A percentile compares a stretch with the other conserved stretches of the same genome.
Evolutionary conservation across 2,113 vertebrate species (phyloP).

Genomic region (Myodes glareolus): DNA sequence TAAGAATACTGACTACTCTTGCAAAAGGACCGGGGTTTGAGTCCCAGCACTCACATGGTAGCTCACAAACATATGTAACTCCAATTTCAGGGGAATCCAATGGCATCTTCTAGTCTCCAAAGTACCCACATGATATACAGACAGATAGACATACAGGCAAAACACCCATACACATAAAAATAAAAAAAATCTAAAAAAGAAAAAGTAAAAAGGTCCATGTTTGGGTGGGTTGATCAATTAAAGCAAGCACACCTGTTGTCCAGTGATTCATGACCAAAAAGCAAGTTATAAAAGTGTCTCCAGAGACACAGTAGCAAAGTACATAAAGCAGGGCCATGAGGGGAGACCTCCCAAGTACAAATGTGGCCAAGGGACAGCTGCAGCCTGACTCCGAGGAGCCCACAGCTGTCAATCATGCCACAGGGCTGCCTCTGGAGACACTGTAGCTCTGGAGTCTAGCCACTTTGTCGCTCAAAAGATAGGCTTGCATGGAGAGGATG

Average conservation of each 20-base stretch:
- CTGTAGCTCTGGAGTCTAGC: neutral
- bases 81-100: neutral
- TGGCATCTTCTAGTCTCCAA: neutral
- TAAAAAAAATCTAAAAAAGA: neutral
- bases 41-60: neutral
- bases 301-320: neutral
- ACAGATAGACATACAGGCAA: neutral
- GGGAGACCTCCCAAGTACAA: neutral
- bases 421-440: neutral
- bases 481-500: neutral
- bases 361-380: neutral
- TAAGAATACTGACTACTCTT: neutral
- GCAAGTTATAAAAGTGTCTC: neutral
- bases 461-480: neutral
- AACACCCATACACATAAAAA: neutral
- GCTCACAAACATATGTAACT: neutral
- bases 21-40: neutral
- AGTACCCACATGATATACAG: neutral
- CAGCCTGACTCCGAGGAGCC: neutral
- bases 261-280: neutral
- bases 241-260: neutral
- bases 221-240: neutral
- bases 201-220: neutral
- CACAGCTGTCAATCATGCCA: neutral
- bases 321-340: neutral